Percentiles rank a stretch among this genome's conserved stretches.
phyloP scores from a whole-genome alignment of 2,888 invertebrate species.

The Stegophylla sp. region DNA sequence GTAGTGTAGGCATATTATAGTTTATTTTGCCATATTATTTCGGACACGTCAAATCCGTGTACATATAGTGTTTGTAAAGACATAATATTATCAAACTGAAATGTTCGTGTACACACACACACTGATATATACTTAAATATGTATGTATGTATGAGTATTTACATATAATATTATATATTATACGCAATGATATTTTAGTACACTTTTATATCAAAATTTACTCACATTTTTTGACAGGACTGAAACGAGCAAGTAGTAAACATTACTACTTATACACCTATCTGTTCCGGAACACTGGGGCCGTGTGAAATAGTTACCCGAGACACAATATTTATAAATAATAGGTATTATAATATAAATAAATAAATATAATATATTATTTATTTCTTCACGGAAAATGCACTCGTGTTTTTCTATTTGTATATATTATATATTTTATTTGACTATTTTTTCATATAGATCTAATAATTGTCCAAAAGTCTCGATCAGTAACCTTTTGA shows the following conservation, averaged over 20 bases:
- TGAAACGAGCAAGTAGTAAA: conserved; percentile 14
- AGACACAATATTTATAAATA: too few species aligned
- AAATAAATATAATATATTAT: not conserved
- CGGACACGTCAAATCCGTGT: conserved; percentile 3
- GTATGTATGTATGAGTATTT: too few species aligned
- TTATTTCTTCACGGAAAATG: not conserved
- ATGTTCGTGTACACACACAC: not conserved
- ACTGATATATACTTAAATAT: too few species aligned
- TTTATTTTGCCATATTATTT: conserved; percentile 12
- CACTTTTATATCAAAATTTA: not conserved
- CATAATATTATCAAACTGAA: not conserved
- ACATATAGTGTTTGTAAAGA: conserved; percentile 4
- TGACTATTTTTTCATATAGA: too few species aligned
- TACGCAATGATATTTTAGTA: not conserved
- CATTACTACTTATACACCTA: too few species aligned
- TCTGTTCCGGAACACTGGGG: conserved; percentile 46
- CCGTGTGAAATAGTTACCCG: too few species aligned
- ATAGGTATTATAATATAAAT: not conserved
- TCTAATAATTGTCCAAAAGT: too few species aligned
- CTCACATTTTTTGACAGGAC: conserved; percentile 17
- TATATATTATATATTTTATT: too few species aligned
- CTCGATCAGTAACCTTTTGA: too few species aligned
- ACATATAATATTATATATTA: too few species aligned
- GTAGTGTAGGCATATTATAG: not conserved
- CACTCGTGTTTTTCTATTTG: not conserved